These are phyloP conservation scores for Phyllostomus discolor DNA, from an alignment of 2,113 vertebrate species.

Conservation along the genomic window DNA sequence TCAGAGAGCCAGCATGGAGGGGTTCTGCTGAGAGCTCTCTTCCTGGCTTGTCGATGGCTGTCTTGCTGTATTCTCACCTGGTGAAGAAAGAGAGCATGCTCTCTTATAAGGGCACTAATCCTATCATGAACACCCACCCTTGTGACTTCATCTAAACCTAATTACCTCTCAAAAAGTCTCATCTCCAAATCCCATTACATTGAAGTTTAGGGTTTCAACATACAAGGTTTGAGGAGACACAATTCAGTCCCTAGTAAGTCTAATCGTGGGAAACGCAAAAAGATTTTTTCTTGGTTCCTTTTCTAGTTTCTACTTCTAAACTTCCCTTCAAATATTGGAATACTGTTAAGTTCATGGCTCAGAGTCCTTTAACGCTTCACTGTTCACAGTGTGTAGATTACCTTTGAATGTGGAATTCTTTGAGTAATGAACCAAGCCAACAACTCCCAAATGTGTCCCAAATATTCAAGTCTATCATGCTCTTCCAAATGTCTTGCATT, in stretches of 20 bases:
- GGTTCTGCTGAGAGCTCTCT: neutral
- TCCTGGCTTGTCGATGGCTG: neutral
- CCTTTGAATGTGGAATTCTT: neutral
- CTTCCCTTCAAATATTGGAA: neutral
- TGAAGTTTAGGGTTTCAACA: neutral
- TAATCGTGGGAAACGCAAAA: neutral
- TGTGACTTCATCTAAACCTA: neutral
- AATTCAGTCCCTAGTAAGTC: neutral
- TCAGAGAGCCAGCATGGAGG: neutral
- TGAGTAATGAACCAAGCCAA: neutral
- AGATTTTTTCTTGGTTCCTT: neutral
- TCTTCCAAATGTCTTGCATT: neutral
- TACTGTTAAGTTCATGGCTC: neutral
- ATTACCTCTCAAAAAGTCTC: neutral
- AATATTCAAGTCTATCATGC: neutral
- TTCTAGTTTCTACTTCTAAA: neutral
- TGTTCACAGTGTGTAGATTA: neutral
- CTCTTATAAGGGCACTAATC: neutral
- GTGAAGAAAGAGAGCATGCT: neutral
- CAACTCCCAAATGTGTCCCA: neutral
- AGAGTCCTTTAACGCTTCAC: neutral
- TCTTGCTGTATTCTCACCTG: neutral
- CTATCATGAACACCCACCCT: neutral
- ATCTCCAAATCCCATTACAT: neutral
- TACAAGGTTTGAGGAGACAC: neutral